These are phyloP conservation scores for Plebejus argus DNA, from an alignment of 2,888 invertebrate genomes.

Conservation along the genomic window DNA sequence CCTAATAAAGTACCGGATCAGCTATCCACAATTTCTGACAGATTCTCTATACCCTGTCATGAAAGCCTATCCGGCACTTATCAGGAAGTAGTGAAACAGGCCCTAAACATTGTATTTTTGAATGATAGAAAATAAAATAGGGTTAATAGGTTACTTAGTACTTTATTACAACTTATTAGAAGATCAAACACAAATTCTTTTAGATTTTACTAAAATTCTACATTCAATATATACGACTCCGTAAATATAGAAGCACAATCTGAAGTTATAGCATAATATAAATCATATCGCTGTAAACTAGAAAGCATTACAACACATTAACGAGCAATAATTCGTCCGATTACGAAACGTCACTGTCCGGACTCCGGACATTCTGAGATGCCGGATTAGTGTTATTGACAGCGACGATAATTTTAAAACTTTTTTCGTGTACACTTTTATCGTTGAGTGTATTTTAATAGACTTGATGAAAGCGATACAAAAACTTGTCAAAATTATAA, in stretches of 20 bases:
- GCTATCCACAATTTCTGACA: no score
- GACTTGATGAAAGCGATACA: constrained; percentile 67
- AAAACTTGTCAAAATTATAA: constrained; percentile 69
- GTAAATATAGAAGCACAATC: not conserved
- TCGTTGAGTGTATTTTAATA: constrained; percentile 52
- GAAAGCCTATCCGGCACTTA: no score
- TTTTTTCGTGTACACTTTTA: constrained; percentile 68
- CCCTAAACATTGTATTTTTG: not conserved
- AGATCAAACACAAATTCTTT: not conserved
- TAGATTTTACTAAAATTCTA: not conserved
- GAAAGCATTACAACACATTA: constrained; percentile 66
- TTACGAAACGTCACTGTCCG: constrained; percentile 61
- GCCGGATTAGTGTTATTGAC: constrained; percentile 66
- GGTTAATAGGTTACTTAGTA: not conserved
- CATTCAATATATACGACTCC: not conserved
- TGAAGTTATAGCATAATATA: not conserved
- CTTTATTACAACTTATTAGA: no score
- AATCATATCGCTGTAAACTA: constrained; percentile 51
- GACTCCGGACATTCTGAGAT: constrained; percentile 62
- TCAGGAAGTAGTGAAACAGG: no score
- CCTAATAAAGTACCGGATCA: no score
- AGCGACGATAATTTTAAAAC: constrained; percentile 64
- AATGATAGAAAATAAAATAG: not conserved
- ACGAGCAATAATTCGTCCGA: constrained; percentile 70
- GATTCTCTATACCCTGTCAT: no score